phyloP scores from a whole-genome alignment of 2,113 vertebrate genomes.

The Hippocampus zosterae region DNA sequence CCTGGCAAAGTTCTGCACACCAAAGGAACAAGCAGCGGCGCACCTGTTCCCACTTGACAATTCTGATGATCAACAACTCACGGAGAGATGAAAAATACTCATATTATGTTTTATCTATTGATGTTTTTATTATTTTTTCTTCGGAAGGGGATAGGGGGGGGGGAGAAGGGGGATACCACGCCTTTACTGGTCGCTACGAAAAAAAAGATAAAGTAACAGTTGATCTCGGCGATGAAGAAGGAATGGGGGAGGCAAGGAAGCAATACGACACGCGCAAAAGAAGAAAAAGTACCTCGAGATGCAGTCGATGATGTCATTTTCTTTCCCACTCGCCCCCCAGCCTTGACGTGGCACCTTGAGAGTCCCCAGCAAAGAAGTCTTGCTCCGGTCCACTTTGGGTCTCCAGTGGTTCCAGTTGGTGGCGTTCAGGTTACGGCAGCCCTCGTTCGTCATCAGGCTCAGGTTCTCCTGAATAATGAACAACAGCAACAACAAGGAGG shows the following conservation, averaged over 20 bases:
- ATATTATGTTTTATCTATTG: too few species aligned
- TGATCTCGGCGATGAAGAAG: neutral
- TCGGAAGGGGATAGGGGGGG: too few species aligned
- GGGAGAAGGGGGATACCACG: too few species aligned
- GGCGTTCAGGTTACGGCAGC: conserved; percentile 27
- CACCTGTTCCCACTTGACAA: too few species aligned
- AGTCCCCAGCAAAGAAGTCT: conserved; percentile 24
- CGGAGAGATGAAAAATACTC: too few species aligned
- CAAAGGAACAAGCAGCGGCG: too few species aligned
- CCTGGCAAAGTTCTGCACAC: too few species aligned
- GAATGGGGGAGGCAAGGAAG: neutral
- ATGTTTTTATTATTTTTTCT: too few species aligned
- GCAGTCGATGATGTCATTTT: conserved; percentile 15
- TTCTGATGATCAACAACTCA: too few species aligned
- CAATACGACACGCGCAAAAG: neutral
- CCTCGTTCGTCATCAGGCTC: conserved; percentile 40
- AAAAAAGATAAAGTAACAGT: neutral
- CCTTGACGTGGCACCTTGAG: conserved; percentile 13
- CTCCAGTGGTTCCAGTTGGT: conserved; percentile 35
- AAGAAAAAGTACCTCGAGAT: conserved; percentile 42
- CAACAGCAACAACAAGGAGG: conserved; percentile 34
- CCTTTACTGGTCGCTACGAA: neutral
- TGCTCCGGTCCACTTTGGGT: conserved; percentile 20
- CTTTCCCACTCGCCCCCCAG: neutral
- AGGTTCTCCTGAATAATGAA: conserved; percentile 54